Conservation (phyloP, 1,140 invertebrate genomes). For the Drosophila pachea region DNA sequence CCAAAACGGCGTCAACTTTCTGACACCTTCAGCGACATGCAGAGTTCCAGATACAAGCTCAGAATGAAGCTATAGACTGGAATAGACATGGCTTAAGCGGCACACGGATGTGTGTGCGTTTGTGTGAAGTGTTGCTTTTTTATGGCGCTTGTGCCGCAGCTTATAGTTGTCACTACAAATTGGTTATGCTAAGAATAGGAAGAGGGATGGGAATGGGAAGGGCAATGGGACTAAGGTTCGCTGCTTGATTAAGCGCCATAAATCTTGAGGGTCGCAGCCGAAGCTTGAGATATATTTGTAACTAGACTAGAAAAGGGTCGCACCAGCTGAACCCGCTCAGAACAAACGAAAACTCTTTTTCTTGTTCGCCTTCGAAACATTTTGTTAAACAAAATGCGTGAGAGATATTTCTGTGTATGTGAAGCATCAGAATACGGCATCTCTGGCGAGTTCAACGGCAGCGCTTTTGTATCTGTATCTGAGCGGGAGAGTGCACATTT, state of each 20-base stretch:
- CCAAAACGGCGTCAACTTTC: constrained; percentile 67
- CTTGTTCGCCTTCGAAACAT: constrained; percentile 30
- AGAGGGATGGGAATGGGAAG: constrained; percentile 6
- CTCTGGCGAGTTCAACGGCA: constrained; percentile 16
- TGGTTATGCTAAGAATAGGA: constrained; percentile 43
- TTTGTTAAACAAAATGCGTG: constrained; percentile 49
- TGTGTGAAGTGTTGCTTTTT: constrained; percentile 39
- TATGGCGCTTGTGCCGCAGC: constrained; percentile 66
- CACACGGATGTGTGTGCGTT: neutral
- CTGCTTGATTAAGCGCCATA: constrained; percentile 65
- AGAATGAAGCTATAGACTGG: constrained; percentile 35
- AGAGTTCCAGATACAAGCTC: constrained; percentile 36
- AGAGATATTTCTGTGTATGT: constrained; percentile 13
- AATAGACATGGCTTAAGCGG: constrained; percentile 12
- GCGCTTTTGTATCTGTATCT: constrained; percentile 25
- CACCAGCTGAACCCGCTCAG: constrained; percentile 26
- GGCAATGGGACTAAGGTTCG: constrained; percentile 34
- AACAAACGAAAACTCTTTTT: constrained; percentile 39
- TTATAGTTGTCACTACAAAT: constrained; percentile 74
- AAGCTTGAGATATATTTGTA: constrained; percentile 47
- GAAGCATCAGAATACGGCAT: neutral
- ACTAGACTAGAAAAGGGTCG: constrained; percentile 38
- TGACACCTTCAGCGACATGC: constrained; percentile 62
- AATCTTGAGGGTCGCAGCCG: constrained; percentile 54
- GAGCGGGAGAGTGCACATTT: constrained; percentile 47